Conservation (phyloP, 2,797 vertebrate species). For the Pantherophis vulpinus region DNA sequence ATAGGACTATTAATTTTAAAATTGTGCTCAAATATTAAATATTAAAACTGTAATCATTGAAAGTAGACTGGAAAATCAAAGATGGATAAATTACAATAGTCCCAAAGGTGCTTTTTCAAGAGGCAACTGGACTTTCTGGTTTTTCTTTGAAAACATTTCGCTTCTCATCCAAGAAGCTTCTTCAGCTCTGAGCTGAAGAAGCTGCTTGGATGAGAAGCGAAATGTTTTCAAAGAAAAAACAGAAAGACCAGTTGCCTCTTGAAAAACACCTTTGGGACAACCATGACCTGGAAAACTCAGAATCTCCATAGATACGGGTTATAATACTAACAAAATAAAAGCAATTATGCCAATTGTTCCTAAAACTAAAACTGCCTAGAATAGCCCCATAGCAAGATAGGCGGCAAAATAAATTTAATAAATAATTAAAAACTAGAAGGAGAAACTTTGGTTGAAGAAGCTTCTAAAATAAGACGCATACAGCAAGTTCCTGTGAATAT, state of each 20-base stretch:
- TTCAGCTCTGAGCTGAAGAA: too few species aligned
- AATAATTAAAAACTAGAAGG: not conserved
- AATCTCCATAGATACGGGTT: too few species aligned
- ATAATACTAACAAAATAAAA: not conserved
- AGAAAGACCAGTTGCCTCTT: too few species aligned
- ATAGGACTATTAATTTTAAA: not conserved
- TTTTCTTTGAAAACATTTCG: too few species aligned
- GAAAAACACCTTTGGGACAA: too few species aligned
- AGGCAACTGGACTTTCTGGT: too few species aligned
- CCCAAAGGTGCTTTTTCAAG: too few species aligned
- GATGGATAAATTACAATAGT: rapidly evolving
- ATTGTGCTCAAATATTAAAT: not conserved
- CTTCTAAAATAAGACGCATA: not conserved
- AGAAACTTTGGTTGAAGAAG: not conserved
- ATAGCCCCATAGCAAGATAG: not conserved
- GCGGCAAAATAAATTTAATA: not conserved
- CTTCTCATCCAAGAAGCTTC: too few species aligned
- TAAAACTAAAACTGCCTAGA: not conserved
- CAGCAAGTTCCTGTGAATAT: not conserved
- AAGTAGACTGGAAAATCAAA: not conserved
- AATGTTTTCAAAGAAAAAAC: too few species aligned
- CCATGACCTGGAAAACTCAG: too few species aligned
- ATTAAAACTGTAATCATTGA: not conserved
- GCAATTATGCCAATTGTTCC: not conserved
- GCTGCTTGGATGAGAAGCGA: too few species aligned